A percentile compares a stretch with the other conserved stretches of the same genome.
Evolutionary conservation across 2,888 invertebrate genomes (phyloP).

Genomic region (Acleris sparsana): DNA sequence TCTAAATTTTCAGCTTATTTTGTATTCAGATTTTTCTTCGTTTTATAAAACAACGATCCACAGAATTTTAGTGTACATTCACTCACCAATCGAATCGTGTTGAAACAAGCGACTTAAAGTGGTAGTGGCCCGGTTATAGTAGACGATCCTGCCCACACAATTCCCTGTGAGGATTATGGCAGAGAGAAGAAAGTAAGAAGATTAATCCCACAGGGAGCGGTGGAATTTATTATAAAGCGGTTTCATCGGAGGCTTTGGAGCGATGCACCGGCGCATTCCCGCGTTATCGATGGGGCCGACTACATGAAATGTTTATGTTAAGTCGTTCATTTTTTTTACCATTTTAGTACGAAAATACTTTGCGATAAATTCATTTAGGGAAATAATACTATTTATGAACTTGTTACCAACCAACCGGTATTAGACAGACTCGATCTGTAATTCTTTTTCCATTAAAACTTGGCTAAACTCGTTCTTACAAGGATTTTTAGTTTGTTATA

Average conservation of each 20-base stretch:
- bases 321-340: conserved; percentile 25
- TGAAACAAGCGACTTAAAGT: conserved; percentile 37
- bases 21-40: no score
- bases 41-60: no score
- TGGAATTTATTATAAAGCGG: conserved; percentile 80
- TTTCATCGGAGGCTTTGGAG: conserved; percentile 66
- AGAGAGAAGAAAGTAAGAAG: conserved; percentile 80
- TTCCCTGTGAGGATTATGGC: conserved; percentile 76
- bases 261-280: conserved; percentile 53
- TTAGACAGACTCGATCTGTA: no score
- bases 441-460: no score
- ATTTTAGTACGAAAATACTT: conserved; percentile 37
- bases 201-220: conserved; percentile 76
- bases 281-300: conserved; percentile 54
- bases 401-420: not conserved
- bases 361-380: not conserved
- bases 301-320: conserved; percentile 45
- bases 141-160: conserved; percentile 72
- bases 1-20: no score
- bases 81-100: conserved; percentile 30
- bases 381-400: not conserved
- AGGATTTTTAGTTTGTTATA: no score
- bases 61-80: not conserved
- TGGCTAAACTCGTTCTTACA: no score
- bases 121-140: conserved; percentile 57